Percentiles rank a stretch among this genome's conserved stretches.
These are phyloP conservation scores for Clostera curtula DNA, from an alignment of 2,888 invertebrate species.

Conservation along the genomic window DNA sequence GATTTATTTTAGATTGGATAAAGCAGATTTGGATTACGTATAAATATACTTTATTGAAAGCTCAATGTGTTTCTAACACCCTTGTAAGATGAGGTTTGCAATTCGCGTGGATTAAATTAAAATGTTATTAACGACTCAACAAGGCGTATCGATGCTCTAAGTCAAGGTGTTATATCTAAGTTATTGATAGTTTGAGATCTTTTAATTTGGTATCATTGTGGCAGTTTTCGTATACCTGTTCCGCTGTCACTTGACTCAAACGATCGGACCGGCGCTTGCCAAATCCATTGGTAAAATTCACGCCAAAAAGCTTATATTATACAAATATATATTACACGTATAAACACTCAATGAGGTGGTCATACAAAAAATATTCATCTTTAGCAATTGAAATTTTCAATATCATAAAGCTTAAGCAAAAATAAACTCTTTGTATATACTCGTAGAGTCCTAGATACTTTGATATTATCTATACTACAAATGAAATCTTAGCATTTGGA, in stretches of 20 bases:
- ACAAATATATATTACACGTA: constrained; percentile 46
- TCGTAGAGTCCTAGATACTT: constrained; percentile 44
- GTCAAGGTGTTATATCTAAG: no score
- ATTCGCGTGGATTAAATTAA: constrained; percentile 11
- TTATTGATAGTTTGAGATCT: no score
- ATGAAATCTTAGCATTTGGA: constrained; percentile 32
- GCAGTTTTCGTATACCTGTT: no score
- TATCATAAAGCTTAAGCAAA: constrained; percentile 71
- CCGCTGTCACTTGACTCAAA: constrained; percentile 14
- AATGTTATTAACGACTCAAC: background rate
- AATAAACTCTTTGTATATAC: constrained; percentile 64
- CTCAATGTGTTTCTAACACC: constrained; percentile 66
- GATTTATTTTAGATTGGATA: constrained; percentile 23
- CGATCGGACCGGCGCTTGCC: constrained; percentile 15
- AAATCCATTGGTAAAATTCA: constrained; percentile 23
- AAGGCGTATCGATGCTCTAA: constrained; percentile 17
- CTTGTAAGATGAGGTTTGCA: constrained; percentile 54
- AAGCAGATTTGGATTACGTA: constrained; percentile 31
- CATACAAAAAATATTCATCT: constrained; percentile 67
- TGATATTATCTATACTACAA: constrained; percentile 31
- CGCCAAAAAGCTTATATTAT: constrained; percentile 46
- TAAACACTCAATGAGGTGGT: constrained; percentile 54
- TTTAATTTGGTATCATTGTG: no score
- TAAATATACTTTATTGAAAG: constrained; percentile 58
- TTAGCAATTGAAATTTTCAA: constrained; percentile 59